These are phyloP conservation scores for Sthenelais limicola DNA, from an alignment of 2,888 invertebrate species.

Conservation along the genomic window DNA sequence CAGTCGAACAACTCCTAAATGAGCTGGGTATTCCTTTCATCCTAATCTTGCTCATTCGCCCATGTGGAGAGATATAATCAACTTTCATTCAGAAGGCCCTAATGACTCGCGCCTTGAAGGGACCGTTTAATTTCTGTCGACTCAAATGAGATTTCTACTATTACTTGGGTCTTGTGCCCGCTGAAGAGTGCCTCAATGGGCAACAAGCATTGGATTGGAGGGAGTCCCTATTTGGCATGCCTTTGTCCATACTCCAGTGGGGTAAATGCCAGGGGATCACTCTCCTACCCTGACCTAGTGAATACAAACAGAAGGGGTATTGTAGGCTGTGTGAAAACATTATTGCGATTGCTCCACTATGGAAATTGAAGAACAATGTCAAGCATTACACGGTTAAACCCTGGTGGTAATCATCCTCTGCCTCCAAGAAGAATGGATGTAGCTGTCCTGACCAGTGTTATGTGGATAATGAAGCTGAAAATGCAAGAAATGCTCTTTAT, in stretches of 20 bases:
- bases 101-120: conserved; percentile 31
- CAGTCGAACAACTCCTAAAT: neutral
- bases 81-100: conserved; percentile 26
- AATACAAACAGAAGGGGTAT: too few relatives aligned
- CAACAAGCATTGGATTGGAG: neutral
- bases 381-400: too few relatives aligned
- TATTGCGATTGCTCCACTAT: too few relatives aligned
- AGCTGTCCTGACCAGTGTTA: too few relatives aligned
- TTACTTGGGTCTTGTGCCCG: conserved; percentile 14
- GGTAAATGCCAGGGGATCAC: neutral
- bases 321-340: too few relatives aligned
- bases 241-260: neutral
- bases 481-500: too few relatives aligned
- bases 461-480: too few relatives aligned
- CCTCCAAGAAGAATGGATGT: too few relatives aligned
- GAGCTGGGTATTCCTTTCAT: conserved; percentile 19
- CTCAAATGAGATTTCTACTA: conserved; percentile 28
- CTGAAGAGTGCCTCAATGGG: too few relatives aligned
- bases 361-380: too few relatives aligned
- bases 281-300: too few relatives aligned
- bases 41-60: conserved; percentile 28
- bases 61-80: conserved; percentile 19
- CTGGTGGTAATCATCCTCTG: too few relatives aligned
- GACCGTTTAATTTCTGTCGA: conserved; percentile 25
- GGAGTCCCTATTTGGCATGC: neutral